These are phyloP conservation scores for Dermatophagoides farinae DNA, from an alignment of 1,140 invertebrate genomes.

Conservation along the genomic window DNA sequence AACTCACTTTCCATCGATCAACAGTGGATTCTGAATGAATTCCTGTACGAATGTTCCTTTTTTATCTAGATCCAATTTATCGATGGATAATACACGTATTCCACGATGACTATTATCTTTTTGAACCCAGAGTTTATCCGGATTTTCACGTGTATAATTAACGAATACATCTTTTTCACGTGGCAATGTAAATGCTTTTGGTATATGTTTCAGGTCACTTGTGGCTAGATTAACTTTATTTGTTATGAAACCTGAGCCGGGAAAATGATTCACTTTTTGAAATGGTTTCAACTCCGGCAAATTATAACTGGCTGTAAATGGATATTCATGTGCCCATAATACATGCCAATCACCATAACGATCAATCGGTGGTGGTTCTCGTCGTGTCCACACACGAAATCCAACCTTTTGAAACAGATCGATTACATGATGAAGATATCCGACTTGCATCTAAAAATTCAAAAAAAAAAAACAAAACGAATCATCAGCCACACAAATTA, in stretches of 20 bases:
- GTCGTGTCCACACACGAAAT: constrained; percentile 15
- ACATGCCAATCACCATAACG: constrained; percentile 42
- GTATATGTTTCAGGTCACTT: constrained; percentile 49
- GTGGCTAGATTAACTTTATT: constrained; percentile 81
- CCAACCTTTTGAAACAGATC: constrained; percentile 23
- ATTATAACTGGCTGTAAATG: constrained; percentile 38
- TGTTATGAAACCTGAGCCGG: constrained; percentile 78
- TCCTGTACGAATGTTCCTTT: constrained; percentile 72
- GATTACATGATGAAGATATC: constrained; percentile 24
- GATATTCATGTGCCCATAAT: constrained; percentile 83
- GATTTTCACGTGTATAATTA: constrained; percentile 43
- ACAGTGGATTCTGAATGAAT: constrained; percentile 49
- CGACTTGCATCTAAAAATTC: constrained; percentile 20
- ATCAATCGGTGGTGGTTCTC: background rate
- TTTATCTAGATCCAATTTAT: constrained; percentile 46
- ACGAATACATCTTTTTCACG: constrained; percentile 47
- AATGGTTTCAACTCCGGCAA: constrained; percentile 41
- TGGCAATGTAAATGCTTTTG: constrained; percentile 68
- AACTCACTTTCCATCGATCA: constrained; percentile 30
- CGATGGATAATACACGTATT: constrained; percentile 49
- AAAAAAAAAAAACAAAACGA: background rate
- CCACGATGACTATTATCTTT: constrained; percentile 81
- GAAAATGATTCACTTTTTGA: constrained; percentile 82
- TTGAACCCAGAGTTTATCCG: constrained; percentile 57
- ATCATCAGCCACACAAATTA: background rate